phyloP scores from a whole-genome alignment of 2,888 invertebrate species.

The Drosophila paracracens region DNA sequence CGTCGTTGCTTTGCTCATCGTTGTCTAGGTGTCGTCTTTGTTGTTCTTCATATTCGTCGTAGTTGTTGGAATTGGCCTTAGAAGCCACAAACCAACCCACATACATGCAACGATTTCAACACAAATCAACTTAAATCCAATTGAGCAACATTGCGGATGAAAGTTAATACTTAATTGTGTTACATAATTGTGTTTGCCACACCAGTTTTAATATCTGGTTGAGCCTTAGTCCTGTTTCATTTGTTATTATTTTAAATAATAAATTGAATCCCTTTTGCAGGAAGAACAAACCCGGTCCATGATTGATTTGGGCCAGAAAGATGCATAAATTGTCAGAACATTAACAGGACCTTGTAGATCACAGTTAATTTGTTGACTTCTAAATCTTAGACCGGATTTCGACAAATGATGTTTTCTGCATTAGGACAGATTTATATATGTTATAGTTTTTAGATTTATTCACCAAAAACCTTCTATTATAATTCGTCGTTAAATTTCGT shows the following conservation, averaged over 20 bases:
- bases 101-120: conserved; percentile 16
- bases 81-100: too few species aligned
- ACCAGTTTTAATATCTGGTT: conserved; percentile 3
- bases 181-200: conserved; percentile 2
- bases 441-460: not conserved
- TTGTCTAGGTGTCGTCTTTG: too few species aligned
- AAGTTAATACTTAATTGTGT: not conserved
- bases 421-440: not conserved
- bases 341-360: not conserved
- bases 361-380: not conserved
- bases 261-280: not conserved
- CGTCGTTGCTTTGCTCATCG: too few species aligned
- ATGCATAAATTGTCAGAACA: not conserved
- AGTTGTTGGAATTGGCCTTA: too few species aligned
- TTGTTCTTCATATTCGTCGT: too few species aligned
- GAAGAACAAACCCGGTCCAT: not conserved
- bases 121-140: conserved; percentile 21
- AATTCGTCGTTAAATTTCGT: not conserved
- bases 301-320: not conserved
- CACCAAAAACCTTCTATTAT: too few species aligned
- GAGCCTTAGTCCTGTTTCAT: not conserved
- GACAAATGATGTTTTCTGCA: not conserved
- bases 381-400: not conserved
- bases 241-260: not conserved
- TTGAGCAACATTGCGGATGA: not conserved